Evolutionary conservation across 2,888 invertebrate genomes (phyloP), one percentile per base, ranked within the genome.

Genomic region (Chorisops tibialis): DNA sequence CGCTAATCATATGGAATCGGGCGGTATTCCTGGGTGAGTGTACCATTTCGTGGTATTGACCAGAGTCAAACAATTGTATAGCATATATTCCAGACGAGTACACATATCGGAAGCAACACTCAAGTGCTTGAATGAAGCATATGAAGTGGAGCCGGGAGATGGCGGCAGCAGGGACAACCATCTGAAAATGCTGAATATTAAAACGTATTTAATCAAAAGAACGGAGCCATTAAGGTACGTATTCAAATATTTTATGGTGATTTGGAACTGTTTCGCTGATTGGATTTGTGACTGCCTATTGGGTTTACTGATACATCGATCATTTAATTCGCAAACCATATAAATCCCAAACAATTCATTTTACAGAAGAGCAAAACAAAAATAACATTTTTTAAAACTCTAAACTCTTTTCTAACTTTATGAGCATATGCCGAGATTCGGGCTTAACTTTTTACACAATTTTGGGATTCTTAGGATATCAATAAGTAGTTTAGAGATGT

Each of bases 1-100:
- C 66, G 97, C 97, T 51, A 97, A 97, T 81, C 91, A 91, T 74
- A 91, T 98, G 88, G 98, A 98, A 81, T 93, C 95, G 65, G 96
- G 96, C 2, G 98, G 98, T 22, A 82, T 96, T 68, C 96, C 97
- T 1, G 97, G 96, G 96, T 96, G 82, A 78, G 79, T 72, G 21
- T 16, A 7, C 30, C 30, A 38, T 48, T 16, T 22, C 37, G 19
- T 48, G n/a, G 3, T 45, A 7, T 35, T 11, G 21, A n/a, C 30
- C 30, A 18, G 9, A 30, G 19, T 56, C 45, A 4, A 35, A 45
- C 19, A n/a, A n/a, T n/a, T n/a, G n/a, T n/a, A n/a, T n/a, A n/a
- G n/a, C n/a, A 7, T 14, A 18, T 47, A 9, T 30, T n/a, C 45
- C 49, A 60, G 50, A 16, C 88, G 96, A 59, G 96, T 98, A 2